Evolutionary conservation across 2,113 vertebrate species (phyloP).

Genomic region (Orientallactaga bullata): DNA sequence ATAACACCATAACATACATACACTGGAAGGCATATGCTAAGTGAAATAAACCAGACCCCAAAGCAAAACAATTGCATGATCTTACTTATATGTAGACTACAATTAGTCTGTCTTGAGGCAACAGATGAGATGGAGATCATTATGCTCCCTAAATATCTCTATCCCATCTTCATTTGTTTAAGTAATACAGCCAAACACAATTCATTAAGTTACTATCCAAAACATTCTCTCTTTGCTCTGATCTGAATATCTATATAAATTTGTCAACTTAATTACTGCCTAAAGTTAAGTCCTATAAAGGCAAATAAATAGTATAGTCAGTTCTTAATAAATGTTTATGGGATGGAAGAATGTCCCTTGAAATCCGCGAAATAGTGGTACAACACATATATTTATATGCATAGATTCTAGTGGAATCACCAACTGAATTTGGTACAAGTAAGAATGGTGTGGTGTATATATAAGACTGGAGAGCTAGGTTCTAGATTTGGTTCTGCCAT

Average conservation of each 20-base stretch:
- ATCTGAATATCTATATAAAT: slow-evolving; percentile 25
- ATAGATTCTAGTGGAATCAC: neutral
- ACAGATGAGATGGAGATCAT: neutral
- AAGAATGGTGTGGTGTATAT: neutral
- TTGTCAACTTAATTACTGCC: neutral
- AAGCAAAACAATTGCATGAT: neutral
- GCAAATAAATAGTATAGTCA: neutral
- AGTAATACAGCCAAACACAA: neutral
- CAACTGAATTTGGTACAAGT: slow-evolving; percentile 10
- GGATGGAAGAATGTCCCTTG: slow-evolving; percentile 9
- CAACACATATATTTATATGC: neutral
- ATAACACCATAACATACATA: neutral
- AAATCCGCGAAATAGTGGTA: slow-evolving; percentile 12
- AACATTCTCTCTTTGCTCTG: neutral
- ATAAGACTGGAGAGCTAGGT: neutral
- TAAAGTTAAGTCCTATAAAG: neutral
- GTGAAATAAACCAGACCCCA: neutral
- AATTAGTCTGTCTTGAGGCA: slow-evolving; percentile 25
- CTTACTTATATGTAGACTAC: neutral
- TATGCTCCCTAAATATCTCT: slow-evolving; percentile 28
- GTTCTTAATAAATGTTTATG: slow-evolving; percentile 1
- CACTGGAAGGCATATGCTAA: neutral
- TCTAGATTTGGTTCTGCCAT: slow-evolving; percentile 35
- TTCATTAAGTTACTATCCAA: neutral
- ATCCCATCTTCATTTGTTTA: slow-evolving; percentile 60